Percentiles rank a stretch among this genome's conserved stretches.
These are phyloP conservation scores for Rhagonycha fulva DNA, from an alignment of 2,888 invertebrate genomes.

Conservation along the genomic window DNA sequence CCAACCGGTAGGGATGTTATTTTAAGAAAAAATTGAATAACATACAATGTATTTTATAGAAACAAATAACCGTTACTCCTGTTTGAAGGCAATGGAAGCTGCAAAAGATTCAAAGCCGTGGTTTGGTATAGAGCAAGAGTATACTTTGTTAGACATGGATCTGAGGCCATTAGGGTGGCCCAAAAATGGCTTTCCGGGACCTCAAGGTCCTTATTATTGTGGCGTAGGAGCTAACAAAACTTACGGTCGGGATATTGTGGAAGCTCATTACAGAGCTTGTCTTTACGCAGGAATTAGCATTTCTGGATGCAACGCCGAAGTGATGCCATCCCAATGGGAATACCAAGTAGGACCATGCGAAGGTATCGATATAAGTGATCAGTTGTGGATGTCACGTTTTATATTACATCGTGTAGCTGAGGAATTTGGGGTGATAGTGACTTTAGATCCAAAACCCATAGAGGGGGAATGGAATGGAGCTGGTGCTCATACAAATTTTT, in stretches of 20 bases:
- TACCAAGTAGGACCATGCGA: constrained; percentile 91
- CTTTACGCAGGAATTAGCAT: constrained; percentile 93
- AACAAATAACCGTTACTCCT: constrained; percentile 74
- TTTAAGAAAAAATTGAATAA: too few species aligned
- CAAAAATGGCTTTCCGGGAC: constrained; percentile 89
- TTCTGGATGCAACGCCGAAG: constrained; percentile 95
- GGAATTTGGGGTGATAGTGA: constrained; percentile 84
- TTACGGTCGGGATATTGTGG: constrained; percentile 94
- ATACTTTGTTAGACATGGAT: constrained; percentile 85
- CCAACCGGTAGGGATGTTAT: constrained; percentile 54
- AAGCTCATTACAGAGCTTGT: constrained; percentile 94
- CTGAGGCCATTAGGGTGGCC: constrained; percentile 92
- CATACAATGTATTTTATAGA: constrained; percentile 48
- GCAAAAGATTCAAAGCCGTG: constrained; percentile 77
- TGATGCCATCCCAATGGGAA: constrained; percentile 94
- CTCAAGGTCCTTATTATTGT: constrained; percentile 98
- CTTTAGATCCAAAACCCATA: constrained; percentile 79
- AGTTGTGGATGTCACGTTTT: constrained; percentile 87
- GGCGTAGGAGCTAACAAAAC: constrained; percentile 96
- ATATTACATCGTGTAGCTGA: constrained; percentile 90
- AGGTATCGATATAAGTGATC: constrained; percentile 82
- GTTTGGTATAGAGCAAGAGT: constrained; percentile 95
- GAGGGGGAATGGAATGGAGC: constrained; percentile 93
- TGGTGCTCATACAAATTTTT: constrained; percentile 96
- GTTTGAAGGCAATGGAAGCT: constrained; percentile 74